Evolutionary conservation across 2,888 invertebrate species (phyloP).

Genomic region (Aleiodes alternator): DNA sequence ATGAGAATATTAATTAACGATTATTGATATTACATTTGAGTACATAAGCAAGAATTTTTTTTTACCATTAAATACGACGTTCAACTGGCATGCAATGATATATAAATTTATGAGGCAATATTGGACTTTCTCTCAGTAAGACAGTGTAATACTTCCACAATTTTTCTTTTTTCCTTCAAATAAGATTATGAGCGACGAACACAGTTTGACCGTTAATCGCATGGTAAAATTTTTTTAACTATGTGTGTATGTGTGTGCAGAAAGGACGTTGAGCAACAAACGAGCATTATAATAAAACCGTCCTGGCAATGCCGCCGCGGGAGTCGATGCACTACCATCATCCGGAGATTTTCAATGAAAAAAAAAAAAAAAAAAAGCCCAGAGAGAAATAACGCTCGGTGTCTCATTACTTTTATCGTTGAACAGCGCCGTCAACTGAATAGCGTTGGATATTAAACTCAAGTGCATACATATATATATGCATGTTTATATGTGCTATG

Average conservation of each 20-base stretch:
- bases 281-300: slow-evolving; percentile 8
- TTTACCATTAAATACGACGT: neutral
- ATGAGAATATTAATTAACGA: neutral
- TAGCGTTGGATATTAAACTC: slow-evolving; percentile 35
- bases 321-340: neutral
- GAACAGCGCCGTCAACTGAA: slow-evolving; percentile 3
- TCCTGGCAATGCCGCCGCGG: neutral
- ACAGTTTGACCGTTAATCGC: too few relatives aligned
- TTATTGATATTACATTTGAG: slow-evolving; percentile 1
- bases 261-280: slow-evolving; percentile 6
- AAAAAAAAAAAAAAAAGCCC: neutral
- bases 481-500: slow-evolving; percentile 46
- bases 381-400: slow-evolving; percentile 2
- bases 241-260: neutral
- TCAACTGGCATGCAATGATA: slow-evolving; percentile 23
- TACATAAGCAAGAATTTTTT: slow-evolving; percentile 21
- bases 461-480: slow-evolving; percentile 29
- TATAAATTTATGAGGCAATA: slow-evolving; percentile 36
- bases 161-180: too few relatives aligned
- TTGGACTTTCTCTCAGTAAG: slow-evolving; percentile 20
- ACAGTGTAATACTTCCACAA: too few relatives aligned
- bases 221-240: too few relatives aligned
- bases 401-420: slow-evolving; percentile 25
- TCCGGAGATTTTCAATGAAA: slow-evolving; percentile 8
- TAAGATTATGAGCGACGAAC: too few relatives aligned